Conservation (phyloP, 2,888 invertebrate genomes). For the Phyllotreta striolata region DNA sequence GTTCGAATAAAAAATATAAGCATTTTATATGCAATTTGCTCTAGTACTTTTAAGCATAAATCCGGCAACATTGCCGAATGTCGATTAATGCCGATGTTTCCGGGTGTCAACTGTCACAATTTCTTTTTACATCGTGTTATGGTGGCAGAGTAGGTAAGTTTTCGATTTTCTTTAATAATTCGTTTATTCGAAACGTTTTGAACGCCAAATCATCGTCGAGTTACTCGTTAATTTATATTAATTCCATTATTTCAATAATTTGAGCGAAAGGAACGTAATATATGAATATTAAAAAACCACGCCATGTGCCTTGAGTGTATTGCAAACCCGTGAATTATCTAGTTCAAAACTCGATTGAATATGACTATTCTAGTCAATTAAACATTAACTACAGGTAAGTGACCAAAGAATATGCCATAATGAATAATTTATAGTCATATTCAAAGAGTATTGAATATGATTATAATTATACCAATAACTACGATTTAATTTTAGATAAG, state of each 20-base stretch:
- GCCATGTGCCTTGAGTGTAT: neutral
- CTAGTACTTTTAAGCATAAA: too few relatives aligned
- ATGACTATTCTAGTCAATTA: constrained; percentile 54
- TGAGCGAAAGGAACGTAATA: neutral
- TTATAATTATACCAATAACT: constrained; percentile 41
- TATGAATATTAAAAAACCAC: neutral
- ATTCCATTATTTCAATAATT: neutral
- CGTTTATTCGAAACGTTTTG: neutral
- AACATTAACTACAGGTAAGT: constrained; percentile 51
- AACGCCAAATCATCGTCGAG: constrained; percentile 10
- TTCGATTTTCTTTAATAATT: constrained; percentile 34
- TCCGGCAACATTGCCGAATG: too few relatives aligned
- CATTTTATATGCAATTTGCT: too few relatives aligned
- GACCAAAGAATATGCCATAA: constrained; percentile 18
- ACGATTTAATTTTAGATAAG: constrained; percentile 42
- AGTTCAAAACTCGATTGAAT: constrained; percentile 53
- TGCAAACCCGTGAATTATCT: neutral
- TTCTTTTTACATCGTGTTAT: constrained; percentile 55
- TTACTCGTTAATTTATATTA: constrained; percentile 10
- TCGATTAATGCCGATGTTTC: constrained; percentile 13
- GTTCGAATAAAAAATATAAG: too few relatives aligned
- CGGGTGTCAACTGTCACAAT: constrained; percentile 27
- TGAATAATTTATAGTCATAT: constrained; percentile 57
- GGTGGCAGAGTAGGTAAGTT: constrained; percentile 57
- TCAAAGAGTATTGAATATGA: constrained; percentile 59